Conservation (phyloP, 2,113 vertebrate genomes). For the Leiothrix lutea region DNA sequence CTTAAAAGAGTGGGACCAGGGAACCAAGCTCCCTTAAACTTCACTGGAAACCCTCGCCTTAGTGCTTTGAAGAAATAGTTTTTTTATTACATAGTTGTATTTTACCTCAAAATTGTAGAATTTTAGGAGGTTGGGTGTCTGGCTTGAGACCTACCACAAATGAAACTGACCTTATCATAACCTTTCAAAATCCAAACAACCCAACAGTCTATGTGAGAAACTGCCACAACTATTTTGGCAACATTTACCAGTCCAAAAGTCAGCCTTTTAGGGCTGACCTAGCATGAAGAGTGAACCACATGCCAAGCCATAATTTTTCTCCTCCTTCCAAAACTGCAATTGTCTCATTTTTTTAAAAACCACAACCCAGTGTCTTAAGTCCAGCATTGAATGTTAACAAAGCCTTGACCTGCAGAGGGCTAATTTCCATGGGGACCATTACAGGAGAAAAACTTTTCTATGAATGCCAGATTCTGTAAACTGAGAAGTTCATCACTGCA, state of each 20-base stretch:
- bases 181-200: constrained; percentile 28
- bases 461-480: background rate
- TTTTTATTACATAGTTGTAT: constrained; percentile 25
- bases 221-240: constrained; percentile 63
- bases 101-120: constrained; percentile 20
- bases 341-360: background rate
- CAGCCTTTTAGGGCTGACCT: constrained; percentile 36
- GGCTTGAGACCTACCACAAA: constrained; percentile 59
- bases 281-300: constrained; percentile 19
- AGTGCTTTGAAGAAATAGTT: constrained; percentile 22
- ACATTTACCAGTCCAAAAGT: constrained; percentile 4
- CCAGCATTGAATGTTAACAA: constrained; percentile 6
- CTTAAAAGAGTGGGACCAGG: background rate
- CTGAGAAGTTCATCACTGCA: background rate
- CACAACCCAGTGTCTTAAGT: background rate
- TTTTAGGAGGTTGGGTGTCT: constrained; percentile 37
- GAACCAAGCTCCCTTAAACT: background rate
- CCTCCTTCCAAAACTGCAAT: constrained; percentile 13
- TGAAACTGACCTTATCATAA: constrained; percentile 51
- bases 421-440: background rate
- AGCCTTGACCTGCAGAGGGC: background rate
- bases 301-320: constrained; percentile 9
- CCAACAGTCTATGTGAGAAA: constrained; percentile 49
- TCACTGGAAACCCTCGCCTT: background rate
- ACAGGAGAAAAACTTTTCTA: background rate